Base-by-base conservation (phyloP, 1,140 invertebrate species). In the Leptopilina boulardi region DNA sequence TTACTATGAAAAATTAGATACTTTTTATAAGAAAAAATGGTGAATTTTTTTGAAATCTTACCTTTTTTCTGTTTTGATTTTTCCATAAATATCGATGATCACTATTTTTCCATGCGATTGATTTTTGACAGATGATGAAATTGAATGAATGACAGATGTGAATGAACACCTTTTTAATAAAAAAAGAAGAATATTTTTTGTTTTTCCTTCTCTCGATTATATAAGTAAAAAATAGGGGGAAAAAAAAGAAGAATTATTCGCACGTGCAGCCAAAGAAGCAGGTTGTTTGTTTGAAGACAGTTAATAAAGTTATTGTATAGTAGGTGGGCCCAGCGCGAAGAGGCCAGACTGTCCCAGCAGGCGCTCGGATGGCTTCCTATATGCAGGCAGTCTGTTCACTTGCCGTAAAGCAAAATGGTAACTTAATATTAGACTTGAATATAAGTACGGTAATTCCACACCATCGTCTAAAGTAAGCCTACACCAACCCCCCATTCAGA, bases 351-450 rank as follows among this genome's bases (percentile, higher is more conserved):
- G 90, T 89, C 88, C 83, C 87, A 87, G 80, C 81, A 82, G 85
- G 83, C 86, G 84, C 85, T 88, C 89, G 83, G 88, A 90, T 90
- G 89, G 90, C 89, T 91, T 91, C 90, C 90, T 91, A 91, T 91
- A 91, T 91, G 90, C 90, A 86, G 90, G 89, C 90, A 88, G 86
- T 86, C 88, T 91, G 90, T 91, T 91, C 90, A 91, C 88, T 90
- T 90, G 90, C 85, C 90, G 89, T 90, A 90, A 91, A 91, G 89
- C 88, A 90, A 90, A 91, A 89, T 87, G 89, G 90, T 91, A 91
- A 91, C 88, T 90, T 88, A 91, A 91, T 91, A 90, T 91, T 89
- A 88, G 87, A 88, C 83, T 87, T 90, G 89, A 90, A 90, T 90
- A 90, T 89, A 90, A 90, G 89, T 90, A 90, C 86, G 88, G 90